phyloP scores from a whole-genome alignment of 2,888 invertebrate species.

The Habroteleia sp. region DNA sequence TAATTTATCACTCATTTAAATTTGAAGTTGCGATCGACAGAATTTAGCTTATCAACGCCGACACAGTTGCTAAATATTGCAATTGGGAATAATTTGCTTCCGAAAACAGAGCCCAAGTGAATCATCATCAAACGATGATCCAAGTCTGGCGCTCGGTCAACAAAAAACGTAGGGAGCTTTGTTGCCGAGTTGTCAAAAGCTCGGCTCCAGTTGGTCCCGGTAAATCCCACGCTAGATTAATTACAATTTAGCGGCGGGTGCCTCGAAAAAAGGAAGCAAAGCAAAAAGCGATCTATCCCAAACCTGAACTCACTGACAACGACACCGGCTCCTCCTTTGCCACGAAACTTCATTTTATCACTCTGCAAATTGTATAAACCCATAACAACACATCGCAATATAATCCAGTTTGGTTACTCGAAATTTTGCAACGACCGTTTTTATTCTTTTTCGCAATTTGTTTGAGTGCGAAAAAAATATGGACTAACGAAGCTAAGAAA shows the following conservation, averaged over 20 bases:
- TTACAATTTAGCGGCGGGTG: conserved; percentile 20
- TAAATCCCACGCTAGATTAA: conserved; percentile 10
- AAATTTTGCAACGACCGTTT: background rate
- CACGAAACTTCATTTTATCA: conserved; percentile 40
- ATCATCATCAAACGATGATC: conserved; percentile 5
- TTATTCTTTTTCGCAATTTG: no score
- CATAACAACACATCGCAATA: conserved; percentile 22
- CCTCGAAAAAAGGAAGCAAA: conserved; percentile 3
- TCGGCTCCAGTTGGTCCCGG: background rate
- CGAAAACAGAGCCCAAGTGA: conserved; percentile 4
- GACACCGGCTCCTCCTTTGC: background rate
- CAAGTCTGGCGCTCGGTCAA: background rate
- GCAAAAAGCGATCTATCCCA: conserved; percentile 16
- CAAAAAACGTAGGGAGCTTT: background rate
- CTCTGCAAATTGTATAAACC: conserved; percentile 43
- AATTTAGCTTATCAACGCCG: background rate
- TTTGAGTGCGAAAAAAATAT: no score
- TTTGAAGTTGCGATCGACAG: conserved; percentile 1
- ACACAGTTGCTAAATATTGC: background rate
- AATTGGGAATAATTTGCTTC: background rate
- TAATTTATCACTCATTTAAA: no score
- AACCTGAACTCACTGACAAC: conserved; percentile 45
- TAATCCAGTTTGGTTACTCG: no score
- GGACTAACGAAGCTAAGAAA: no score
- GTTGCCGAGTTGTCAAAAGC: conserved; percentile 4